Conservation (phyloP, 2,797 vertebrate species). For the Poecilia velifera region DNA sequence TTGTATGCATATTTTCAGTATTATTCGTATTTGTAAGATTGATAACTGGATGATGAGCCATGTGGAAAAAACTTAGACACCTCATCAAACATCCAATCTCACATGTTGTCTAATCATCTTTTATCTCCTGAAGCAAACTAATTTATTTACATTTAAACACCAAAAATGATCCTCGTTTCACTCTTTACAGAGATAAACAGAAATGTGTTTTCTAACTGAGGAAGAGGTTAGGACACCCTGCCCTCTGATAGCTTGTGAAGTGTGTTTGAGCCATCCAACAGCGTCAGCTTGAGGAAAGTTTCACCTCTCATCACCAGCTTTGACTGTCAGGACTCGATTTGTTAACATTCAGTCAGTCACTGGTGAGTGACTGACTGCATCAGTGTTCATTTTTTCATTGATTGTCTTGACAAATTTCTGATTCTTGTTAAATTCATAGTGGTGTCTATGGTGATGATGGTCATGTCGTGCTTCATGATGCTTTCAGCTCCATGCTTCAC, state of each 20-base stretch:
- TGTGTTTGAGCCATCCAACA: background rate
- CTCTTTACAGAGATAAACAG: background rate
- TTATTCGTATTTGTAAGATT: background rate
- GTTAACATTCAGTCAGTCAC: background rate
- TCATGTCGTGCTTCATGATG: background rate
- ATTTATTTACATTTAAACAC: background rate
- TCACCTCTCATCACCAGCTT: background rate
- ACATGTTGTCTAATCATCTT: background rate
- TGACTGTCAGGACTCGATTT: background rate
- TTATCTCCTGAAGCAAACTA: background rate
- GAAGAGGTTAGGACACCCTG: background rate
- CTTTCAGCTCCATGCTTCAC: background rate
- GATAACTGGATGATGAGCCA: background rate
- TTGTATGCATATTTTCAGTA: background rate
- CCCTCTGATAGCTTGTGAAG: background rate
- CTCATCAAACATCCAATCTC: background rate
- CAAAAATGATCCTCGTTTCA: background rate
- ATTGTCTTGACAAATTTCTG: background rate
- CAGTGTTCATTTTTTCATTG: background rate
- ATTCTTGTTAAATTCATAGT: background rate
- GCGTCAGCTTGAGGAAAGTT: background rate
- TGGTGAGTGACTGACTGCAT: background rate
- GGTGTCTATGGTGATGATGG: background rate
- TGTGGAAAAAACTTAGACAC: background rate
- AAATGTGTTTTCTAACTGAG: background rate